These are phyloP conservation scores for Acanthosoma haemorrhoidale DNA, from an alignment of 2,888 invertebrate species.

Conservation along the genomic window DNA sequence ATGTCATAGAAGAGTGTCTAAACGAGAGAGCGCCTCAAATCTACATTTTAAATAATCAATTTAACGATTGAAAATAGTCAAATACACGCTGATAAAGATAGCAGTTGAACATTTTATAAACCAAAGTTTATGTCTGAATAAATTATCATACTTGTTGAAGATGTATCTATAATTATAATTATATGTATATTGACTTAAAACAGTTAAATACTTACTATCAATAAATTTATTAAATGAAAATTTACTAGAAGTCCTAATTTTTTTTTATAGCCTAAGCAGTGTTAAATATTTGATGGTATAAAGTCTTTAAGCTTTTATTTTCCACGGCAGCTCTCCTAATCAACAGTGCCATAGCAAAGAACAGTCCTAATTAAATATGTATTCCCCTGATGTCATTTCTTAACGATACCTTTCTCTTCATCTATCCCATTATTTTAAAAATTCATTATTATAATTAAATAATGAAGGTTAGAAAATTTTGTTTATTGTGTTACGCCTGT, in stretches of 20 bases:
- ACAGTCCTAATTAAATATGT: background rate
- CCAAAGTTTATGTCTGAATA: background rate
- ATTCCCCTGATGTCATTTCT: background rate
- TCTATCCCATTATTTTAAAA: background rate
- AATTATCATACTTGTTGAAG: background rate
- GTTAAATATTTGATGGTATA: background rate
- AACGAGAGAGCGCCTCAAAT: slow-evolving; percentile 16
- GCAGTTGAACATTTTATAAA: background rate
- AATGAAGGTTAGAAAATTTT: background rate
- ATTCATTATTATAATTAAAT: background rate
- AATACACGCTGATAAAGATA: background rate
- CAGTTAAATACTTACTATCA: background rate
- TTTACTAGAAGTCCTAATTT: background rate
- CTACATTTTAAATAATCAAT: background rate
- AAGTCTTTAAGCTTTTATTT: background rate
- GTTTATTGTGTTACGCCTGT: background rate
- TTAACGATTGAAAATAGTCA: background rate
- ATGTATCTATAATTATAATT: background rate
- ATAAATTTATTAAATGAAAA: background rate
- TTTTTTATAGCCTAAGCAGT: background rate
- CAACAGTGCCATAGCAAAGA: background rate
- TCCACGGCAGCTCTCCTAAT: background rate
- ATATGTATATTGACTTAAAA: background rate
- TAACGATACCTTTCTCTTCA: background rate
- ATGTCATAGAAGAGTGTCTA: background rate